Evolutionary conservation across 2,113 vertebrate genomes (phyloP).

Genomic region (Dromas ardeola): DNA sequence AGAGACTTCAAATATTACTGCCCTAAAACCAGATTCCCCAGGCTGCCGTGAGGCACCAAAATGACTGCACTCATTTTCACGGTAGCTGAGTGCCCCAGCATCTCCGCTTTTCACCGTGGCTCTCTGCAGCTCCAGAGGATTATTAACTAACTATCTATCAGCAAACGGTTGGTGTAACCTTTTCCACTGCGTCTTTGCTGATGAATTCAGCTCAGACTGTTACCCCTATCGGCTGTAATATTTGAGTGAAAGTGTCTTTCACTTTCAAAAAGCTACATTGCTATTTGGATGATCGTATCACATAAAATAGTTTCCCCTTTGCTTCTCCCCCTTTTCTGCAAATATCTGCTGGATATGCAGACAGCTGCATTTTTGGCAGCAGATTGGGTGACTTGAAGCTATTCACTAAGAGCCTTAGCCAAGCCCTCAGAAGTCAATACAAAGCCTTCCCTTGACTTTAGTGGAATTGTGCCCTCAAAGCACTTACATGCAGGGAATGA

Average conservation of each 20-base stretch:
- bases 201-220: background rate
- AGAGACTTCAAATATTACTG: background rate
- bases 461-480: constrained; percentile 37
- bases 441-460: constrained; percentile 35
- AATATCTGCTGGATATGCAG: constrained; percentile 32
- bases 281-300: background rate
- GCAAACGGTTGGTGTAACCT: background rate
- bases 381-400: constrained; percentile 20
- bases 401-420: constrained; percentile 40
- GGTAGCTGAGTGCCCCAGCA: background rate
- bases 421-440: constrained; percentile 35
- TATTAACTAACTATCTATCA: background rate
- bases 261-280: background rate
- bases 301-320: background rate
- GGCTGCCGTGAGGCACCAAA: background rate
- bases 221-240: background rate
- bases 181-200: background rate
- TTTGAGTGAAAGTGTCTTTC: background rate
- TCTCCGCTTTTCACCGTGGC: fast-evolving
- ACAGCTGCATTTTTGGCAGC: constrained; percentile 46
- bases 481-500: background rate
- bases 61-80: background rate
- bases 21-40: background rate
- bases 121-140: background rate
- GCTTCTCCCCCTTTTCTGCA: background rate